phyloP scores from a whole-genome alignment of 2,888 invertebrate genomes.

The Cyaniris semiargus region DNA sequence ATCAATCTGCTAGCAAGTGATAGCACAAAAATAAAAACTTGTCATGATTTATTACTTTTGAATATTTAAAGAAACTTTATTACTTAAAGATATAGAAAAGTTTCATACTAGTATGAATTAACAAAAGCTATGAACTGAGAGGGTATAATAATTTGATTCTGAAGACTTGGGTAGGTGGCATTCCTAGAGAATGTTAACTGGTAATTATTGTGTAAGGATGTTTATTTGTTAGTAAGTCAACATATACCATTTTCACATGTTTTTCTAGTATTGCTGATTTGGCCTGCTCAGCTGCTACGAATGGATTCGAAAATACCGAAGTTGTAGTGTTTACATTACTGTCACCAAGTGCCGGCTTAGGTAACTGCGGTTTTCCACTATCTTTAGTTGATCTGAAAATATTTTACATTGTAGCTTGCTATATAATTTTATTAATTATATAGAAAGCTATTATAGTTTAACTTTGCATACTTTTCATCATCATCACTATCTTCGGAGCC shows the following conservation, averaged over 20 bases:
- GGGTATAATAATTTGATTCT: background rate
- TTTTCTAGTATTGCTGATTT: conserved; percentile 93
- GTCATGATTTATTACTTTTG: background rate
- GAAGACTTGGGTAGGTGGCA: background rate
- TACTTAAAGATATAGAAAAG: background rate
- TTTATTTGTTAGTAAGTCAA: conserved; percentile 67
- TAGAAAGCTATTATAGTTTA: background rate
- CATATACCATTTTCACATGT: conserved; percentile 94
- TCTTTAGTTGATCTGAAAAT: conserved; percentile 47
- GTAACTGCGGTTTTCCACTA: conserved; percentile 72
- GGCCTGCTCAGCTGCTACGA: conserved; percentile 90
- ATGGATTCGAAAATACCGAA: conserved; percentile 94
- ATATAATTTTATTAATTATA: background rate
- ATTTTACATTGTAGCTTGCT: background rate
- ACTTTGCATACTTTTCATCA: conserved; percentile 60
- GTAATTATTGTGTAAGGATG: background rate
- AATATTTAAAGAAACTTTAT: too few species aligned
- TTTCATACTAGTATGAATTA: background rate
- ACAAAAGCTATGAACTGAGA: background rate
- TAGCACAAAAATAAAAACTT: background rate
- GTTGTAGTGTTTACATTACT: conserved; percentile 83
- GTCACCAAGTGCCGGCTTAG: conserved; percentile 83
- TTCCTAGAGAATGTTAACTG: background rate
- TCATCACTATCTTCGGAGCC: conserved; percentile 72
- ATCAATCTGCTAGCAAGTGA: conserved; percentile 33